A percentile compares a stretch with the other conserved stretches of the same genome.
Conservation (phyloP, 2,888 invertebrate genomes). For the Linnaemya tessellans region DNA sequence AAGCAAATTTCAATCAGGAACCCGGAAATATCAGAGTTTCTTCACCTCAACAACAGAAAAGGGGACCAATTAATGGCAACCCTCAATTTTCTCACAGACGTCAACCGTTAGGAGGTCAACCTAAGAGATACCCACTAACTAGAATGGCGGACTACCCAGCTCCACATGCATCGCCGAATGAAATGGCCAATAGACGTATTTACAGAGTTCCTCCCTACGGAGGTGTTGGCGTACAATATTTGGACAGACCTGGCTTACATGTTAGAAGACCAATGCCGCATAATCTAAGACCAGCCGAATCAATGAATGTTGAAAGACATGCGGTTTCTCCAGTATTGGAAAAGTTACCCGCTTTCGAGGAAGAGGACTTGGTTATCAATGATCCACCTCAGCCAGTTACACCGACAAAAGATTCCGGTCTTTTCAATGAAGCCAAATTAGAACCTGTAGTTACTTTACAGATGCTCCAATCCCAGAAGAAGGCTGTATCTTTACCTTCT, state of each 20-base stretch:
- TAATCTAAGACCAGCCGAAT: conserved; percentile 75
- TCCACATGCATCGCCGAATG: conserved; percentile 72
- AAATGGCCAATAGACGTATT: conserved; percentile 80
- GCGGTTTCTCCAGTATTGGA: conserved; percentile 71
- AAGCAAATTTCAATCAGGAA: conserved; percentile 78
- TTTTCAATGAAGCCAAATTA: conserved; percentile 79
- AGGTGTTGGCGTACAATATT: conserved; percentile 73
- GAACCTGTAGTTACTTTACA: conserved; percentile 87
- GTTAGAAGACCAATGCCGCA: conserved; percentile 76
- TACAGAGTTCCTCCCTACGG: conserved; percentile 79
- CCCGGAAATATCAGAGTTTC: conserved; percentile 81
- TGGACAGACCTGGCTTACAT: conserved; percentile 76
- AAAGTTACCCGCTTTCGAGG: conserved; percentile 79
- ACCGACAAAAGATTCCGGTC: conserved; percentile 77
- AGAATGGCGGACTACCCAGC: conserved; percentile 78
- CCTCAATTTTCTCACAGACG: conserved; percentile 81
- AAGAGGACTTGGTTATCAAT: conserved; percentile 83
- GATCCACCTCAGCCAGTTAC: conserved; percentile 83
- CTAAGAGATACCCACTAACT: conserved; percentile 79
- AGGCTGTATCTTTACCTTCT: conserved; percentile 77
- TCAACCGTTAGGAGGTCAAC: conserved; percentile 70
- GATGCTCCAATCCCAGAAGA: conserved; percentile 86
- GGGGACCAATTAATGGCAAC: conserved; percentile 75
- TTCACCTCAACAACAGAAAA: conserved; percentile 76
- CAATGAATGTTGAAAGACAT: conserved; percentile 73